Evolutionary conservation across 2,888 invertebrate species (phyloP), one percentile per base, ranked within the genome.

Genomic region (Pterobdella sp.): DNA sequence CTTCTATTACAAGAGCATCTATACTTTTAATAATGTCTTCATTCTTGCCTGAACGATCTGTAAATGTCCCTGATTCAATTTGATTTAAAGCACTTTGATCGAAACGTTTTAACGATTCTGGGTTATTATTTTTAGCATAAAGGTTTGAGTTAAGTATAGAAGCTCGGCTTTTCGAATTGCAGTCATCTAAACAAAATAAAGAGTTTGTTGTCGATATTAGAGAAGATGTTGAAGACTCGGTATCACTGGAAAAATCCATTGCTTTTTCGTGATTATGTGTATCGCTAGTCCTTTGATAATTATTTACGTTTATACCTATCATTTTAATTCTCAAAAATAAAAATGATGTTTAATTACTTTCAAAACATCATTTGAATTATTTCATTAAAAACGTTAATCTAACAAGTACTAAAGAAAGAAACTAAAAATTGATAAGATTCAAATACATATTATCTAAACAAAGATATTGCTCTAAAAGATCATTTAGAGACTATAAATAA

Each of bases 381-480:
- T n/a, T n/a, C n/a, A n/a, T n/a, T n/a, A n/a, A n/a, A n/a, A n/a
- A n/a, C n/a, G n/a, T n/a, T n/a, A n/a, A n/a, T n/a, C n/a, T n/a
- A n/a, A n/a, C n/a, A n/a, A n/a, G n/a, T n/a, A n/a, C n/a, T n/a
- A n/a, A n/a, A n/a, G n/a, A n/a, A n/a, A n/a, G n/a, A n/a, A n/a
- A n/a, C n/a, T n/a, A n/a, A n/a, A n/a, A n/a, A n/a, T n/a, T 4
- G 60, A 56, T 26, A 56, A 56, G n/a, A 56, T 56, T 56, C 60
- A 56, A 56, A 56, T 7, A 56, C 14, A n/a, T n/a, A n/a, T 56
- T 56, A 42, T 56, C 4, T 26, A 56, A 56, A 56, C 60, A 56
- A 56, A 56, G 60, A 56, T 56, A 56, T 26, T 3, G 3, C 7
- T n/a, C 18, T 56, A 4, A 56, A 56, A 56, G 60, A 56, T 7